A percentile compares a stretch with the other conserved stretches of the same genome.
phyloP scores from a whole-genome alignment of 2,888 invertebrate genomes.

The Lysandra bellargus region DNA sequence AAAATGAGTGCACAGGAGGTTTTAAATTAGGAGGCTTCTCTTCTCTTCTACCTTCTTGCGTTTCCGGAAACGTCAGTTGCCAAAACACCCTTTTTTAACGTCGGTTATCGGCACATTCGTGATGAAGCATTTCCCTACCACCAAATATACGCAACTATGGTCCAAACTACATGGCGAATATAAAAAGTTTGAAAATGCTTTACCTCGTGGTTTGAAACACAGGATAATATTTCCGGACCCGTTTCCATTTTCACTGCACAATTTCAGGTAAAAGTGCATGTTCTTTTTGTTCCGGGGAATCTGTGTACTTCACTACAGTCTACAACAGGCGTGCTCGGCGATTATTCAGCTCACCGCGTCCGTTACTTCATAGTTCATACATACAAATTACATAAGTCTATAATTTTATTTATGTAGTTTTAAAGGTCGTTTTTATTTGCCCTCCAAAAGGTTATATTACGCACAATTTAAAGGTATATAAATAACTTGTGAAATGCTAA shows the following conservation, averaged over 20 bases:
- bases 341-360: background rate
- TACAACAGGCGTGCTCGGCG: background rate
- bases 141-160: too few relatives aligned
- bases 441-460: background rate
- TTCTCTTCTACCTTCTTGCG: too few relatives aligned
- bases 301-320: background rate
- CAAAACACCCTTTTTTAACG: too few relatives aligned
- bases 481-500: background rate
- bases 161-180: too few relatives aligned
- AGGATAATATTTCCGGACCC: background rate
- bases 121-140: too few relatives aligned
- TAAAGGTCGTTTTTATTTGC: conserved; percentile 7
- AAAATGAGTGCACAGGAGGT: too few relatives aligned
- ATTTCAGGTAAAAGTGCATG: background rate
- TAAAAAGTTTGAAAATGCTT: background rate
- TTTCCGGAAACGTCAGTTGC: too few relatives aligned
- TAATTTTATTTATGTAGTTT: background rate
- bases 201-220: too few relatives aligned
- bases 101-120: too few relatives aligned
- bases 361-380: background rate
- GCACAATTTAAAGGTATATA: background rate
- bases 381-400: background rate
- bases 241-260: background rate
- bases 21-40: too few relatives aligned
- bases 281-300: background rate